A percentile compares a stretch with the other conserved stretches of the same genome.
Conservation (phyloP, 1,140 invertebrate species). For the Nasonia giraulti region DNA sequence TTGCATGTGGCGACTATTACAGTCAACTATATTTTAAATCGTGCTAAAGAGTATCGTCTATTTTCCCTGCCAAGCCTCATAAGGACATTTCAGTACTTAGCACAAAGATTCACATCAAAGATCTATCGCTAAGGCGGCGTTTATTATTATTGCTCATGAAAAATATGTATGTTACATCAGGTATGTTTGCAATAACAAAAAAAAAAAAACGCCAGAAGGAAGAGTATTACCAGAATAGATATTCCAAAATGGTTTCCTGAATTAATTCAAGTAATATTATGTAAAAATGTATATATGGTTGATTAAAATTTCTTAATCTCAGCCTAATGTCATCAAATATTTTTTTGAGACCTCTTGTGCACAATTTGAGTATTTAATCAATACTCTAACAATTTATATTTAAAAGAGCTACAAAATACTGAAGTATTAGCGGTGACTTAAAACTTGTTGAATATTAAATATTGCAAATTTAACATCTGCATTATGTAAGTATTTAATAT, state of each 20-base stretch:
- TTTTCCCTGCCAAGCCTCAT: constrained; percentile 33
- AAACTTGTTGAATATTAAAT: constrained; percentile 28
- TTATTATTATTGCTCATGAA: constrained; percentile 51
- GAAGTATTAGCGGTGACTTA: constrained; percentile 26
- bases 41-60: constrained; percentile 27
- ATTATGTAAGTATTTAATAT: constrained; percentile 24
- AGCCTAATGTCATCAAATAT: constrained; percentile 35
- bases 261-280: constrained; percentile 13
- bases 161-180: constrained; percentile 31
- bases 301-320: constrained; percentile 17
- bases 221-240: constrained; percentile 46
- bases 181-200: constrained; percentile 5
- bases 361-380: constrained; percentile 42
- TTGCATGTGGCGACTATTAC: constrained; percentile 12
- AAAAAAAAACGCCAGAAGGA: constrained; percentile 28
- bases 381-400: constrained; percentile 39
- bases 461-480: constrained; percentile 25
- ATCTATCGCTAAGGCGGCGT: constrained; percentile 42
- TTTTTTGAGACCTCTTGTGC: constrained; percentile 32
- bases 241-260: constrained; percentile 27
- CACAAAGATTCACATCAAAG: constrained; percentile 34
- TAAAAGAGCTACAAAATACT: constrained; percentile 49
- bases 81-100: constrained; percentile 42
- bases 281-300: constrained; percentile 29
- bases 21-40: constrained; percentile 32